phyloP scores from a whole-genome alignment of 2,797 vertebrate genomes.

The Platalea minor region DNA sequence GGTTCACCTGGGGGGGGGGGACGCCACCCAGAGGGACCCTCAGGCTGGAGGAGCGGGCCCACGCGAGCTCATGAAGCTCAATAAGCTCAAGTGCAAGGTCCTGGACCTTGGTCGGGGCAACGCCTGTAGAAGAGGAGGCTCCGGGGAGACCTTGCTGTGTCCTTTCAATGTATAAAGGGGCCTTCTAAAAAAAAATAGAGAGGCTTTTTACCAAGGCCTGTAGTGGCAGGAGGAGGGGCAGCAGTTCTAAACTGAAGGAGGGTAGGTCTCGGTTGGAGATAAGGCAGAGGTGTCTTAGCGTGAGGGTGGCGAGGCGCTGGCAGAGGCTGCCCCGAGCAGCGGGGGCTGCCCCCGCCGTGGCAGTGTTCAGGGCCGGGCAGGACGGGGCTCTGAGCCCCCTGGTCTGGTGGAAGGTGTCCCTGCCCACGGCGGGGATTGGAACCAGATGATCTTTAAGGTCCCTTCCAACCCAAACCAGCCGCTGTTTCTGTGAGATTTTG shows the following conservation, averaged over 20 bases:
- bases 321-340: background rate
- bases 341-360: background rate
- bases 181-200: background rate
- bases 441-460: too few species aligned
- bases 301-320: background rate
- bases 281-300: rapidly evolving
- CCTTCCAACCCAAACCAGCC: background rate
- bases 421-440: background rate
- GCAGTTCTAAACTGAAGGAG: background rate
- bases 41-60: background rate
- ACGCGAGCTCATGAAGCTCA: background rate
- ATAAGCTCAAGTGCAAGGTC: background rate
- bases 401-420: background rate
- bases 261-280: too few species aligned
- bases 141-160: rapidly evolving
- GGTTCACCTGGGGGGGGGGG: background rate
- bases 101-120: background rate
- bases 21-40: background rate
- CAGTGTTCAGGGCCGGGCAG: background rate
- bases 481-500: background rate
- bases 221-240: background rate
- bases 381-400: background rate
- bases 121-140: background rate
- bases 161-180: background rate
- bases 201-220: background rate